phyloP scores from a whole-genome alignment of 2,888 invertebrate species.

The Adineta ricciae region DNA sequence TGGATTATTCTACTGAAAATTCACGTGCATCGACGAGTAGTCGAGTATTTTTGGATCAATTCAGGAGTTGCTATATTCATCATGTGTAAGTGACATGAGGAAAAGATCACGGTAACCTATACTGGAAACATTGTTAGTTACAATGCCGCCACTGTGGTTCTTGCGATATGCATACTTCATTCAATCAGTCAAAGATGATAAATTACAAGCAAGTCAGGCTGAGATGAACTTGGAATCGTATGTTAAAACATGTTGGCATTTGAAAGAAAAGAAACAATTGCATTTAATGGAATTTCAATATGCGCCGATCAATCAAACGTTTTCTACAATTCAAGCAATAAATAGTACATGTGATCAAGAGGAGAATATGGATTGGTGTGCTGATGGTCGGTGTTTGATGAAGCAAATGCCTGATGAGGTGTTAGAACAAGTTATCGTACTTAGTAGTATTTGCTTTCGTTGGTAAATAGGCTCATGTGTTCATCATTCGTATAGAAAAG shows the following conservation, averaged over 20 bases:
- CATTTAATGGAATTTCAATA: neutral
- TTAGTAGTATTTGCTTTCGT: neutral
- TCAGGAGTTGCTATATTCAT: neutral
- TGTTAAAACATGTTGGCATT: neutral
- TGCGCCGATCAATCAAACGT: neutral
- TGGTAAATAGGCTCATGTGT: neutral
- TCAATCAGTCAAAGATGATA: neutral
- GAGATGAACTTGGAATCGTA: neutral
- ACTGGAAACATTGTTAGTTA: neutral
- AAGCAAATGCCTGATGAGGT: neutral
- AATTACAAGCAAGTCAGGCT: neutral
- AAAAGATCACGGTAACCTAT: neutral
- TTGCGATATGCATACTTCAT: neutral
- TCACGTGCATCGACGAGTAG: neutral
- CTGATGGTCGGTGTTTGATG: neutral
- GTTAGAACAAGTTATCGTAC: slow-evolving; percentile 2
- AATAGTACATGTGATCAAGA: neutral
- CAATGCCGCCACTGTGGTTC: neutral
- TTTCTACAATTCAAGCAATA: neutral
- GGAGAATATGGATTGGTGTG: neutral
- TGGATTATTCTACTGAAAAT: neutral
- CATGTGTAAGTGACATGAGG: neutral
- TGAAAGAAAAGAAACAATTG: neutral
- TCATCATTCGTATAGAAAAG: too few species aligned
- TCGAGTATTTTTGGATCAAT: neutral